Evolutionary conservation across 2,797 vertebrate genomes (phyloP).

Genomic region (Miichthys miiuy): DNA sequence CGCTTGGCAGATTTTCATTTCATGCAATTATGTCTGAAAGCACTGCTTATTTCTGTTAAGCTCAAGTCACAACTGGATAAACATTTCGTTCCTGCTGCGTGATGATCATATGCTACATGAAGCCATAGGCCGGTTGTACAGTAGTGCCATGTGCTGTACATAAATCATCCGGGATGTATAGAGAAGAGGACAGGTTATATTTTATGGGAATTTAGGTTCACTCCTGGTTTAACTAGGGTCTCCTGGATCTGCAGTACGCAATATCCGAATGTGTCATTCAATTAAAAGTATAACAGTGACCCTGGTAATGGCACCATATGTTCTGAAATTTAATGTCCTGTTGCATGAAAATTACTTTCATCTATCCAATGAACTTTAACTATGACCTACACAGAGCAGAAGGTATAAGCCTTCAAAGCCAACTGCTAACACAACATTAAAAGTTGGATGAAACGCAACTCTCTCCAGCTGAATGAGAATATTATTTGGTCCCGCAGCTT

Average conservation of each 20-base stretch:
- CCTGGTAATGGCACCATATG: slow-evolving; percentile 14
- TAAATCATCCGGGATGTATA: neutral
- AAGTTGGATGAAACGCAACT: slow-evolving; percentile 37
- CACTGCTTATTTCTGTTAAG: slow-evolving; percentile 61
- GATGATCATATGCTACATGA: slow-evolving; percentile 37
- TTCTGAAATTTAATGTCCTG: slow-evolving; percentile 7
- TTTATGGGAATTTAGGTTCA: neutral
- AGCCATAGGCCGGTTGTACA: slow-evolving; percentile 17
- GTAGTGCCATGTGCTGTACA: neutral
- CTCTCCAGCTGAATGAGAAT: slow-evolving; percentile 32
- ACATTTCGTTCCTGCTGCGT: slow-evolving; percentile 59
- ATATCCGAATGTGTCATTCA: slow-evolving; percentile 13
- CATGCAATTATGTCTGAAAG: slow-evolving; percentile 74
- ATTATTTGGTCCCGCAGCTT: slow-evolving; percentile 50
- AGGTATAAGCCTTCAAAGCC: slow-evolving; percentile 7
- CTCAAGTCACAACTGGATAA: slow-evolving; percentile 61
- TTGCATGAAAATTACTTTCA: slow-evolving; percentile 1
- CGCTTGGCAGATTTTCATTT: slow-evolving; percentile 77
- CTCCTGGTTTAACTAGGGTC: neutral
- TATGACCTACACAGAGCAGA: slow-evolving; percentile 8
- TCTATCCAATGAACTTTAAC: slow-evolving; percentile 8
- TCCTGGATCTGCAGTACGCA: neutral
- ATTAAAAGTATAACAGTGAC: slow-evolving; percentile 26
- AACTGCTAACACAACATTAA: slow-evolving; percentile 17
- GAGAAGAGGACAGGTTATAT: neutral